Conservation (phyloP, 35 echinoderm and acorn worm genomes). For the Apostichopus parvimensis region DNA sequence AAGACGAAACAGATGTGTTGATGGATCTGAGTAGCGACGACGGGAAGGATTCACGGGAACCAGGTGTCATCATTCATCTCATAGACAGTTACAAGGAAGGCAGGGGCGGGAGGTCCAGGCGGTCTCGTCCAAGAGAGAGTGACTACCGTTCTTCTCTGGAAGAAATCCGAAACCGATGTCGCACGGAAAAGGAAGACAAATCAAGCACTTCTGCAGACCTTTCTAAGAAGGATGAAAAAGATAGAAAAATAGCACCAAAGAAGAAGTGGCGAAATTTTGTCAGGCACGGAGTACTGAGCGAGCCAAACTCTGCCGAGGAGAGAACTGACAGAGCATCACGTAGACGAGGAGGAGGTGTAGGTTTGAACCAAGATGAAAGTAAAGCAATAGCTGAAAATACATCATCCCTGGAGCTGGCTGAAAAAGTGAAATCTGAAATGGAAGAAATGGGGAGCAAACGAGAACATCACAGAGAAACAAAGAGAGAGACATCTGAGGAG, state of each 20-base stretch:
- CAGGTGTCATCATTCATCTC: slow-evolving; percentile 42
- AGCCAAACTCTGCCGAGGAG: slow-evolving; percentile 8
- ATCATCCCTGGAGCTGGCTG: background rate
- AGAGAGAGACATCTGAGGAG: background rate
- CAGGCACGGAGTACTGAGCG: slow-evolving; percentile 37
- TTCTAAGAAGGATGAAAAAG: slow-evolving; percentile 17
- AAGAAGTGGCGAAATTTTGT: slow-evolving; percentile 55
- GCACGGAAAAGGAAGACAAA: background rate
- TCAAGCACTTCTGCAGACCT: background rate
- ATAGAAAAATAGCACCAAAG: slow-evolving; percentile 34
- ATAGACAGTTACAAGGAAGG: slow-evolving; percentile 25
- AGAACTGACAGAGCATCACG: background rate
- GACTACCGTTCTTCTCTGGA: slow-evolving; percentile 35
- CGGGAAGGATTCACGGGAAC: slow-evolving; percentile 39
- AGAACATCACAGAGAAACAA: background rate
- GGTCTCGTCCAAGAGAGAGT: slow-evolving; percentile 30
- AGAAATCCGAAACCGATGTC: slow-evolving; percentile 11
- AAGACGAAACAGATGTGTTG: background rate
- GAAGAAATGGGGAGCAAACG: background rate
- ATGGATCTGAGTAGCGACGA: slow-evolving; percentile 55
- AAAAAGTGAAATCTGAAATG: slow-evolving; percentile 14
- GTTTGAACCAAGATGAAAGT: background rate
- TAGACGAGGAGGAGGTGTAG: background rate
- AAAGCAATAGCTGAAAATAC: slow-evolving; percentile 1
- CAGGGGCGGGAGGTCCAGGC: slow-evolving; percentile 19